These are phyloP conservation scores for Scleropages formosus DNA, from an alignment of 2,797 vertebrate species.

Conservation along the genomic window DNA sequence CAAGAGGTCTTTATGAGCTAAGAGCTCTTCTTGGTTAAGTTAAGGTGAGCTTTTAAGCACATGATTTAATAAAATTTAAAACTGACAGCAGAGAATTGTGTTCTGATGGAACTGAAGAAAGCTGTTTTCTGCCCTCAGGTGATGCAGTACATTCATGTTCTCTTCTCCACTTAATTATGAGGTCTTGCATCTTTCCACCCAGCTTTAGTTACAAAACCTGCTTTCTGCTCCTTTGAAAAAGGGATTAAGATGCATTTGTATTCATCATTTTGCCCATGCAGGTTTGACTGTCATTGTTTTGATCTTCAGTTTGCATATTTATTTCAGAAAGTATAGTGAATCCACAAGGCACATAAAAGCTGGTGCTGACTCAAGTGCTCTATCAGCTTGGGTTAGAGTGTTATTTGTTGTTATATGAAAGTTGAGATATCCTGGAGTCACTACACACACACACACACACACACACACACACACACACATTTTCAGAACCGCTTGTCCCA, in stretches of 20 bases:
- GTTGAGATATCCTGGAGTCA: neutral
- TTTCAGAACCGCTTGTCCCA: too few relatives aligned
- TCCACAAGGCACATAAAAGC: neutral
- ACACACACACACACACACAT: too few relatives aligned
- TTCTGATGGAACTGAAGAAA: neutral
- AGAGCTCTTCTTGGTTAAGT: constrained; percentile 18
- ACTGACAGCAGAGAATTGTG: neutral
- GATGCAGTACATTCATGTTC: constrained; percentile 2
- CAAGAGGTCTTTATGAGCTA: constrained; percentile 19
- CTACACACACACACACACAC: too few relatives aligned
- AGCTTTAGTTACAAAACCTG: neutral
- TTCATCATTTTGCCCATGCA: neutral
- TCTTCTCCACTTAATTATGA: constrained; percentile 8
- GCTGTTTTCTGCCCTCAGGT: neutral
- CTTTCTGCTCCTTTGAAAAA: neutral
- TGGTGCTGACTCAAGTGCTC: neutral
- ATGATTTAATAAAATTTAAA: constrained; percentile 14
- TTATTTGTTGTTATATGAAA: neutral
- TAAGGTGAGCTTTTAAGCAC: constrained; percentile 17
- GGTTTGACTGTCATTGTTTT: neutral
- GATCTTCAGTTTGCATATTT: constrained; percentile 1
- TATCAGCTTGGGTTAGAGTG: neutral
- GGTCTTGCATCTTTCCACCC: neutral
- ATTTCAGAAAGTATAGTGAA: neutral
- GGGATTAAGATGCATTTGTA: neutral